These are phyloP conservation scores for Hirtodrosophila alboralis DNA, from an alignment of 2,888 invertebrate genomes.

Conservation along the genomic window DNA sequence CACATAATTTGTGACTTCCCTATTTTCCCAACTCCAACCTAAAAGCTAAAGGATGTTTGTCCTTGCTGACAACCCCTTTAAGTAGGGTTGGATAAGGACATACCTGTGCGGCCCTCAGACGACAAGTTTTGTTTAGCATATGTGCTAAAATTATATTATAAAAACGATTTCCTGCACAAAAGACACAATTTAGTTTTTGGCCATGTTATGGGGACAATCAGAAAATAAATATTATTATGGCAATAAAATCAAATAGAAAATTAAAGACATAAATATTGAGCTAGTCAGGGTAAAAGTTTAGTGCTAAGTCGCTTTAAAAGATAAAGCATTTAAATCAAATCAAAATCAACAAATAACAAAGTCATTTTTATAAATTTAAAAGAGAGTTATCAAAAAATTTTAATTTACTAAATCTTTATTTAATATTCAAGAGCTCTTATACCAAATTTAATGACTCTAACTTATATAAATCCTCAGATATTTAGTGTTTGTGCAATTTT, in stretches of 20 bases:
- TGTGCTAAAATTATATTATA: conserved; percentile 49
- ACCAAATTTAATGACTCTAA: too few relatives aligned
- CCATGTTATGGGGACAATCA: conserved; percentile 39
- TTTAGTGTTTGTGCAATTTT: too few relatives aligned
- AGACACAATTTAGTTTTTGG: conserved; percentile 37
- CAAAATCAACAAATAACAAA: too few relatives aligned
- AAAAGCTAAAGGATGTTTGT: neutral
- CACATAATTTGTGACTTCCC: conserved; percentile 60
- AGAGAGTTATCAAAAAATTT: too few relatives aligned
- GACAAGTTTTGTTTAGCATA: conserved; percentile 52
- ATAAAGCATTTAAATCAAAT: too few relatives aligned
- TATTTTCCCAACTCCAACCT: neutral
- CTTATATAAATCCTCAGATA: too few relatives aligned
- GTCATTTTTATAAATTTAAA: too few relatives aligned
- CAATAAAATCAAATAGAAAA: conserved; percentile 45
- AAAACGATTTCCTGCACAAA: conserved; percentile 59
- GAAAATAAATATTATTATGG: conserved; percentile 35
- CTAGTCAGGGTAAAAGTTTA: neutral
- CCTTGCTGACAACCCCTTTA: too few relatives aligned
- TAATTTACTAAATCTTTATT: neutral
- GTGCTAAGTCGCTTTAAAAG: too few relatives aligned
- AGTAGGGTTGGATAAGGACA: conserved; percentile 21
- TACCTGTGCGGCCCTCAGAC: conserved; percentile 4
- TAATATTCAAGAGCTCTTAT: too few relatives aligned
- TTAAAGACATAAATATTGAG: conserved; percentile 9